Conservation (phyloP, 2,797 vertebrate genomes). For the Ceryle rudis region DNA sequence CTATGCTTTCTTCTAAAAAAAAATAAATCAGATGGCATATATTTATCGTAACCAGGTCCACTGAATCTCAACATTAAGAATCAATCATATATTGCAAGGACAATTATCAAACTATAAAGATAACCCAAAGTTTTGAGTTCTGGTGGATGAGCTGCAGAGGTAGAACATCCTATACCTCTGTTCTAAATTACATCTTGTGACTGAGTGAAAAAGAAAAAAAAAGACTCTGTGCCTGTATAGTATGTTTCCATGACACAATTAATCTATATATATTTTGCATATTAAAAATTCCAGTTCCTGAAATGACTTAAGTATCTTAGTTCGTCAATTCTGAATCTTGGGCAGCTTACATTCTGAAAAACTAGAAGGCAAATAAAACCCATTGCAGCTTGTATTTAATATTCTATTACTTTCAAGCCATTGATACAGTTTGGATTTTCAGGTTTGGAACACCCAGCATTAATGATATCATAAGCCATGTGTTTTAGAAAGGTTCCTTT, state of each 20-base stretch:
- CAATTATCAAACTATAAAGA: background rate
- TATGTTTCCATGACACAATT: background rate
- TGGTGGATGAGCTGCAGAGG: background rate
- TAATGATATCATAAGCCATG: background rate
- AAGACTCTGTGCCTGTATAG: fast-evolving
- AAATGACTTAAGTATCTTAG: background rate
- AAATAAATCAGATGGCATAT: background rate
- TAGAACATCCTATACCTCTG: fast-evolving
- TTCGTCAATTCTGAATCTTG: background rate
- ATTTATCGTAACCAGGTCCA: fast-evolving
- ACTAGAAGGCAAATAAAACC: background rate
- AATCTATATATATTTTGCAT: background rate
- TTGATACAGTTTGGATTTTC: background rate
- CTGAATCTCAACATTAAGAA: background rate
- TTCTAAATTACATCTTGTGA: background rate
- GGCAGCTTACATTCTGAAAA: background rate
- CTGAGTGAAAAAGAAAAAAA: background rate
- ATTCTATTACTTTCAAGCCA: background rate
- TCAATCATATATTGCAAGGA: background rate
- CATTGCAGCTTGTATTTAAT: background rate
- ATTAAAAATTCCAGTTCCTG: background rate
- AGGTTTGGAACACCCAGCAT: background rate
- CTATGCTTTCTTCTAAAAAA: background rate
- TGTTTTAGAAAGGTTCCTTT: background rate
- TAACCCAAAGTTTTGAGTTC: background rate